Evolutionary conservation across 1,140 invertebrate species (phyloP).

Genomic region (Arctopsyche grandis): DNA sequence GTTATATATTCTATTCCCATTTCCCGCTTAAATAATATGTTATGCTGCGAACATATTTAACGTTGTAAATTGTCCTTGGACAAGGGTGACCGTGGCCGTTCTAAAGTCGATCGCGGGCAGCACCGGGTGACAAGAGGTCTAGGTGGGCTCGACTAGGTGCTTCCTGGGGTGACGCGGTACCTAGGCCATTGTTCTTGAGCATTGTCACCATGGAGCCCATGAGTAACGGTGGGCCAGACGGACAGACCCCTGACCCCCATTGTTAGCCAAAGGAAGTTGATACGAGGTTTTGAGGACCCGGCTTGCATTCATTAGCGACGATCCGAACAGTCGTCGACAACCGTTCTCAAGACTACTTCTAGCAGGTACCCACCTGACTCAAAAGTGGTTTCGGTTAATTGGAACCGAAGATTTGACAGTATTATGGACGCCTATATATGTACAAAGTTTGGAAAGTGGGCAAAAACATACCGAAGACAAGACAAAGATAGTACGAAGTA

Average conservation of each 20-base stretch:
- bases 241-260: constrained; percentile 44
- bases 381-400: background rate
- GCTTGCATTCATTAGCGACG: constrained; percentile 18
- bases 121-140: constrained; percentile 1
- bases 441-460: too few relatives aligned
- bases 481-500: too few relatives aligned
- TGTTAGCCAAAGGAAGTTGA: constrained; percentile 45
- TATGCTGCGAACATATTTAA: too few relatives aligned
- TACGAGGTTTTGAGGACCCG: constrained; percentile 37
- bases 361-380: background rate
- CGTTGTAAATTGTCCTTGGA: background rate
- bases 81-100: background rate
- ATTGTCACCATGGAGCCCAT: constrained; percentile 19
- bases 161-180: constrained; percentile 12
- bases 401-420: background rate
- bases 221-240: constrained; percentile 17
- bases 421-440: too few relatives aligned
- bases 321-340: background rate
- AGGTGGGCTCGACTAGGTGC: constrained; percentile 23
- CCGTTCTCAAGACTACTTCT: background rate
- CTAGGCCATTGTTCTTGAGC: constrained; percentile 13
- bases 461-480: too few relatives aligned
- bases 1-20: too few relatives aligned
- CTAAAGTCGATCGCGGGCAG: background rate
- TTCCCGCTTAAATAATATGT: too few relatives aligned